A percentile compares a stretch with the other conserved stretches of the same genome.
Evolutionary conservation across 2,113 vertebrate species (phyloP).

Genomic region (Pelusios castaneus): DNA sequence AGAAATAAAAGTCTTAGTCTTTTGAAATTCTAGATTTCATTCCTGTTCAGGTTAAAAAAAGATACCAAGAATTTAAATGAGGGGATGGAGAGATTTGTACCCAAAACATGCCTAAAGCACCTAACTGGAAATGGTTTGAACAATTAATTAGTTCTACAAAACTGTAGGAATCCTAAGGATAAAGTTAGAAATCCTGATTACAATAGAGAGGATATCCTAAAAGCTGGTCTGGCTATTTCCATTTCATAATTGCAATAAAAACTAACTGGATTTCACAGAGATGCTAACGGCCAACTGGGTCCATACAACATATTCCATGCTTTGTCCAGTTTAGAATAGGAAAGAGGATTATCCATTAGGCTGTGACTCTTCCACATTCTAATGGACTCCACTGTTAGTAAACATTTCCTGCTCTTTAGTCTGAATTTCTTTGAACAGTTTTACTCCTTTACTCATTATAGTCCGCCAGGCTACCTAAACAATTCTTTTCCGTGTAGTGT

Average conservation of each 20-base stretch:
- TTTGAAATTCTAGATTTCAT: neutral
- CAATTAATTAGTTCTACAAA: neutral
- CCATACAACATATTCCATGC: neutral
- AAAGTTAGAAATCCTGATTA: neutral
- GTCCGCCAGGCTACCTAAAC: neutral
- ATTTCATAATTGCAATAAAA: neutral
- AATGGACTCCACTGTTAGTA: neutral
- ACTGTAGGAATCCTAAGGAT: neutral
- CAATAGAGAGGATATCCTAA: neutral
- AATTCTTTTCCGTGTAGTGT: neutral
- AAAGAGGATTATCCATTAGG: neutral
- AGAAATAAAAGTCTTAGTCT: neutral
- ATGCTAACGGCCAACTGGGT: neutral
- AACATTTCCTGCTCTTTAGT: neutral
- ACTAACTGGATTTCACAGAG: neutral
- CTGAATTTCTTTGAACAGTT: neutral
- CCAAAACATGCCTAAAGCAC: neutral
- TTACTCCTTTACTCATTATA: neutral
- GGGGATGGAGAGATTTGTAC: neutral
- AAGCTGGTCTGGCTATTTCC: neutral
- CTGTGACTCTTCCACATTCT: neutral
- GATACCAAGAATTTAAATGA: neutral
- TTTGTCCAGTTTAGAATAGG: neutral
- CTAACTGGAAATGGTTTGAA: fast-evolving
- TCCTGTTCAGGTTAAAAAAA: neutral